Conservation (phyloP, 2,888 invertebrate species). For the Cephus spinipes region DNA sequence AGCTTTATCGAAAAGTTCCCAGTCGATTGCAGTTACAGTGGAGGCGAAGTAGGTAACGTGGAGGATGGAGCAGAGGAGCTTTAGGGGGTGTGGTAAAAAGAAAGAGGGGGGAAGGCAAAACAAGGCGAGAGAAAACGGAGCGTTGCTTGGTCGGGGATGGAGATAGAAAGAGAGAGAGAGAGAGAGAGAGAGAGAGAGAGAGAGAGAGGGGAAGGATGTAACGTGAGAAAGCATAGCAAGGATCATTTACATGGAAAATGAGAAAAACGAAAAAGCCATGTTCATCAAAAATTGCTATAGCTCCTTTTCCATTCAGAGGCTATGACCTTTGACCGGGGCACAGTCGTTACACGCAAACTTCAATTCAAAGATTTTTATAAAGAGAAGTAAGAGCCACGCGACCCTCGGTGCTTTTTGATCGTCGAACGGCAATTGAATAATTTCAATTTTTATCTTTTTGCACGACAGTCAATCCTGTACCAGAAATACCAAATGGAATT, state of each 20-base stretch:
- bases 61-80: not conserved
- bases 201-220: not conserved
- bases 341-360: too few species aligned
- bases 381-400: too few species aligned
- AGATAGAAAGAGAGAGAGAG: too few species aligned
- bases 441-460: not conserved
- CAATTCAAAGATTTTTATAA: too few species aligned
- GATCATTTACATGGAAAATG: not conserved
- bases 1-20: slow-evolving; percentile 1
- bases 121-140: not conserved
- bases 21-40: not conserved
- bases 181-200: too few species aligned
- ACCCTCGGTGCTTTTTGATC: too few species aligned
- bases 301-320: not conserved
- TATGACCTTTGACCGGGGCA: not conserved
- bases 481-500: not conserved
- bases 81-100: not conserved
- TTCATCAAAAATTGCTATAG: not conserved
- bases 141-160: not conserved
- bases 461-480: not conserved
- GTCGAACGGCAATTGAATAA: too few species aligned
- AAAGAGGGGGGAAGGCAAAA: not conserved
- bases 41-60: not conserved
- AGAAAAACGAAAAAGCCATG: not conserved
- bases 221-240: not conserved